Evolutionary conservation across 2,888 invertebrate genomes (phyloP).

Genomic region (Colletes collaris): DNA sequence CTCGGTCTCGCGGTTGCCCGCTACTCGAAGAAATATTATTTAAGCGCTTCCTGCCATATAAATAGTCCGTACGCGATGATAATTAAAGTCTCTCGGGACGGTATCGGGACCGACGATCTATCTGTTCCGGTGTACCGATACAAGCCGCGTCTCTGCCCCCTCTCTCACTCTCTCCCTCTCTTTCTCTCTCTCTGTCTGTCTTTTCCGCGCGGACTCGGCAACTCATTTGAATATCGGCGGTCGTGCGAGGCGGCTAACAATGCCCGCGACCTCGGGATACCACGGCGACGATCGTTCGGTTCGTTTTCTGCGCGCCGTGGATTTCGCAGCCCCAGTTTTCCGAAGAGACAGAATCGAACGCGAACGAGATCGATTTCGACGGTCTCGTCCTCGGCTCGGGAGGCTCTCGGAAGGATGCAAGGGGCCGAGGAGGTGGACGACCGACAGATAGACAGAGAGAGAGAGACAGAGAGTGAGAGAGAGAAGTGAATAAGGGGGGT

Average conservation of each 20-base stretch:
- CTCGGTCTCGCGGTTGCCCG: slow-evolving; percentile 23
- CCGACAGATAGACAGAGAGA: slow-evolving; percentile 27
- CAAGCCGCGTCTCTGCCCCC: slow-evolving; percentile 26
- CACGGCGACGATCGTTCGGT: not conserved
- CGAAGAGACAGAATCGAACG: slow-evolving; percentile 1
- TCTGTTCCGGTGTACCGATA: slow-evolving; percentile 66
- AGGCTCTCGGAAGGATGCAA: slow-evolving; percentile 30
- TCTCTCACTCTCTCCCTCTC: not conserved
- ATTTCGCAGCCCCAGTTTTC: too few species aligned
- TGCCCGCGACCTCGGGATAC: slow-evolving; percentile 40
- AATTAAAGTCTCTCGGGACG: slow-evolving; percentile 78
- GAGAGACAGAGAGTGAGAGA: slow-evolving; percentile 18
- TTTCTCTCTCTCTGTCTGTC: not conserved
- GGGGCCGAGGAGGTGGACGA: slow-evolving; percentile 44
- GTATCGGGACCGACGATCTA: slow-evolving; percentile 73
- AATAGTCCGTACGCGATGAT: slow-evolving; percentile 81
- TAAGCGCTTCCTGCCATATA: slow-evolving; percentile 83
- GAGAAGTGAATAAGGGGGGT: slow-evolving; percentile 10
- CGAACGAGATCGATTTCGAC: slow-evolving; percentile 51
- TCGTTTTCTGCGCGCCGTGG: too few species aligned
- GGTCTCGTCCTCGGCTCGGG: slow-evolving; percentile 29
- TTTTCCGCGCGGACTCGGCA: slow-evolving; percentile 22
- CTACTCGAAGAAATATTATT: slow-evolving; percentile 81
- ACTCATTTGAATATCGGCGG: slow-evolving; percentile 53
- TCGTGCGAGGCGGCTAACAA: slow-evolving; percentile 39